Evolutionary conservation across 1,140 invertebrate species (phyloP).

Genomic region (Stenopsyche tienmushanensis): DNA sequence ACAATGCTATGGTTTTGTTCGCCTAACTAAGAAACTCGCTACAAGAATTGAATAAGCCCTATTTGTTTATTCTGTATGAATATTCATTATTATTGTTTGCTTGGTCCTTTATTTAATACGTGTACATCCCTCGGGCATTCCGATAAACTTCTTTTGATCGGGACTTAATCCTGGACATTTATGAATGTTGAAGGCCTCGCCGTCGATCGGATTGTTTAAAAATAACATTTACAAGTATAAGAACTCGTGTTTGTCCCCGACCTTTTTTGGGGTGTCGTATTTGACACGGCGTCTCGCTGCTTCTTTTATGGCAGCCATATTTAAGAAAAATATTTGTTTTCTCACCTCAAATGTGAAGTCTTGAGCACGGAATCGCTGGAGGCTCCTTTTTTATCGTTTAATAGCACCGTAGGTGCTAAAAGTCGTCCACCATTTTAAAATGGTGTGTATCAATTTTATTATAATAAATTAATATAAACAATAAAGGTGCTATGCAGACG

Average conservation of each 20-base stretch:
- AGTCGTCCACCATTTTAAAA: neutral
- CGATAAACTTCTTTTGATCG: too few relatives aligned
- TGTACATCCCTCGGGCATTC: too few relatives aligned
- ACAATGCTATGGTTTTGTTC: too few relatives aligned
- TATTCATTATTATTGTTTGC: neutral
- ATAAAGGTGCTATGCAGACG: constrained; percentile 13
- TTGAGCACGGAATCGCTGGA: neutral
- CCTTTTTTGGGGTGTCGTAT: constrained; percentile 20
- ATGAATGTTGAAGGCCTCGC: neutral
- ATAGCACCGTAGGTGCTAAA: neutral
- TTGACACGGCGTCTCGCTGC: neutral
- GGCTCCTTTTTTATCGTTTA: constrained; percentile 1
- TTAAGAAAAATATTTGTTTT: constrained; percentile 19
- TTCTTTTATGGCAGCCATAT: constrained; percentile 13
- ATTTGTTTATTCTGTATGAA: neutral
- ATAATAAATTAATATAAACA: neutral
- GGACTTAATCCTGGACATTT: neutral
- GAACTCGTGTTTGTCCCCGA: constrained; percentile 8
- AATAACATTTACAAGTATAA: constrained; percentile 13
- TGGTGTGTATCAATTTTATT: neutral
- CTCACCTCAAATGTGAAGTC: constrained; percentile 7
- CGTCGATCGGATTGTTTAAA: constrained; percentile 8
- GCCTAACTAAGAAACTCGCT: too few relatives aligned
- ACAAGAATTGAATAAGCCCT: neutral
- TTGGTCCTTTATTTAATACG: neutral